Conservation (phyloP, 2,113 vertebrate species). For the Shinisaurus crocodilurus region DNA sequence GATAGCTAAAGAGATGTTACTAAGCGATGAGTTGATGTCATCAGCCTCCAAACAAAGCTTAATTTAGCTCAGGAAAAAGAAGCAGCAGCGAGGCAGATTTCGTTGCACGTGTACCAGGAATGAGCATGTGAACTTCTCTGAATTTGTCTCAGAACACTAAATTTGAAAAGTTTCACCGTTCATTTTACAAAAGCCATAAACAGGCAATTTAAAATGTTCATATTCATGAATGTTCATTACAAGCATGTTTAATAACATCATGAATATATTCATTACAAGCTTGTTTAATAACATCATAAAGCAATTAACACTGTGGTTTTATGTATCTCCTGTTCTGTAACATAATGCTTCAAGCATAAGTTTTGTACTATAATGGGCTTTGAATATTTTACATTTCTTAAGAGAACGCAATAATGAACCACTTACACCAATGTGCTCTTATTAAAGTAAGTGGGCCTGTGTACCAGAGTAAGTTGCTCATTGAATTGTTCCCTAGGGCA, state of each 20-base stretch:
- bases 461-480: neutral
- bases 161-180: slow-evolving; percentile 33
- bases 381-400: neutral
- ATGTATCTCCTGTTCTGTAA: neutral
- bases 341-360: neutral
- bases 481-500: neutral
- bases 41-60: slow-evolving; percentile 23
- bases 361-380: neutral
- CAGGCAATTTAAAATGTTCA: neutral
- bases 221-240: neutral
- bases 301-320: neutral
- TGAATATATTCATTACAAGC: neutral
- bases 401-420: neutral
- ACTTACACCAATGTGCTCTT: neutral
- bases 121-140: slow-evolving; percentile 18
- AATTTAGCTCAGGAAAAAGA: slow-evolving; percentile 27
- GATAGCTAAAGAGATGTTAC: neutral
- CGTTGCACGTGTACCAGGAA: neutral
- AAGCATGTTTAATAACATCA: neutral
- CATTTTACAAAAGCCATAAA: neutral
- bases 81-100: neutral
- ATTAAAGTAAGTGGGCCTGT: neutral
- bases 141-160: slow-evolving; percentile 9
- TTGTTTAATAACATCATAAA: neutral
- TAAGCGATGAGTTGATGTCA: slow-evolving; percentile 2